Conservation (phyloP, 2,888 invertebrate species). For the Beris chalybata region DNA sequence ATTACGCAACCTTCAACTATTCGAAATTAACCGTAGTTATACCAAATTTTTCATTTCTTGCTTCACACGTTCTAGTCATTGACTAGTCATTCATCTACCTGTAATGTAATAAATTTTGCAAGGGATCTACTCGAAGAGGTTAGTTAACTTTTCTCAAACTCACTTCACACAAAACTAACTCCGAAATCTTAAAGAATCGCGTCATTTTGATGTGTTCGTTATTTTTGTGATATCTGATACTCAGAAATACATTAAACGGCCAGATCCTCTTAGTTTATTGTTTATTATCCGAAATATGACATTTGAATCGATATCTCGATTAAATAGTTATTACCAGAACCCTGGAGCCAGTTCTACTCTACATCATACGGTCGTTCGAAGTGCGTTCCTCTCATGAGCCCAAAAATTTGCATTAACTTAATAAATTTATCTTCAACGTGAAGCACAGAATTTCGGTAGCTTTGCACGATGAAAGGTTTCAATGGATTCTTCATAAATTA, state of each 20-base stretch:
- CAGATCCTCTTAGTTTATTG: neutral
- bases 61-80: no score
- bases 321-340: neutral
- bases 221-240: slow-evolving; percentile 21
- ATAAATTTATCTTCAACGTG: no score
- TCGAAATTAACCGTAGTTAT: no score
- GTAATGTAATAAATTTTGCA: no score
- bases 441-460: slow-evolving; percentile 26
- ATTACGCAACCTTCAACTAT: no score
- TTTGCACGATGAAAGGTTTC: slow-evolving; percentile 18
- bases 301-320: slow-evolving; percentile 16
- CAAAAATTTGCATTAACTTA: slow-evolving; percentile 15
- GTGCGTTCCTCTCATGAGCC: slow-evolving; percentile 2
- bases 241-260: slow-evolving; percentile 9
- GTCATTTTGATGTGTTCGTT: slow-evolving; percentile 5
- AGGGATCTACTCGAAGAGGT: no score
- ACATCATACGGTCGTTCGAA: neutral
- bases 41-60: no score
- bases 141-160: no score
- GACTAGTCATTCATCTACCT: no score
- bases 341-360: no score
- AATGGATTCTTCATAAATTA: slow-evolving; percentile 29
- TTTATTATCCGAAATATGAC: slow-evolving; percentile 12
- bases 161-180: no score
- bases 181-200: neutral